Percentiles rank a stretch among this genome's conserved stretches.
Conservation (phyloP, 2,113 vertebrate genomes). For the Cisticola juncidis region DNA sequence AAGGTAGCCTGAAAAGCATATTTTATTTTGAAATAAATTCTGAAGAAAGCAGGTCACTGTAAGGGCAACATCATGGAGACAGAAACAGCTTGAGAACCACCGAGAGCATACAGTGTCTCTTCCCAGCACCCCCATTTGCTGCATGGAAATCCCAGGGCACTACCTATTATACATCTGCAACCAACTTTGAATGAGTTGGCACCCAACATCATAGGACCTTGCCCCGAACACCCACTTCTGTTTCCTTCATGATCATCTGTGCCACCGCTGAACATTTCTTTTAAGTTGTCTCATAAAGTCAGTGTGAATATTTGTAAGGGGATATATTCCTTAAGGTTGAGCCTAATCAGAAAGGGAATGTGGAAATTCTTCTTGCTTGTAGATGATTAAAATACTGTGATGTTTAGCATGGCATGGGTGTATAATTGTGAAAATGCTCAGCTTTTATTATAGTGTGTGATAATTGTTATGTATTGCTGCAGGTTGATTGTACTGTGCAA, state of each 20-base stretch:
- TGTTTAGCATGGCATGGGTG: conserved; percentile 1
- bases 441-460: conserved; percentile 32
- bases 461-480: conserved; percentile 58
- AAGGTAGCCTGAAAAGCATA: neutral
- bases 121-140: conserved; percentile 11
- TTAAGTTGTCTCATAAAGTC: neutral
- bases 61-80: neutral
- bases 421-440: conserved; percentile 21
- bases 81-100: conserved; percentile 43
- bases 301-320: neutral
- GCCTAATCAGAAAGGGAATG: neutral
- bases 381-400: conserved; percentile 15
- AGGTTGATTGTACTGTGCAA: conserved; percentile 16
- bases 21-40: conserved; percentile 1
- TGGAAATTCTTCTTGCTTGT: conserved; percentile 21
- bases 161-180: conserved; percentile 52
- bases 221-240: neutral
- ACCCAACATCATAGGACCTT: neutral
- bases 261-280: neutral
- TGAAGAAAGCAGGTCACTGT: conserved; percentile 1
- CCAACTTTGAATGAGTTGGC: neutral
- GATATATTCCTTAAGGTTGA: neutral
- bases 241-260: neutral
- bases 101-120: neutral
- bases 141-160: neutral